A percentile compares a stretch with the other conserved stretches of the same genome.
Evolutionary conservation across 2,888 invertebrate species (phyloP).

Genomic region (Polylopha cassiicola): DNA sequence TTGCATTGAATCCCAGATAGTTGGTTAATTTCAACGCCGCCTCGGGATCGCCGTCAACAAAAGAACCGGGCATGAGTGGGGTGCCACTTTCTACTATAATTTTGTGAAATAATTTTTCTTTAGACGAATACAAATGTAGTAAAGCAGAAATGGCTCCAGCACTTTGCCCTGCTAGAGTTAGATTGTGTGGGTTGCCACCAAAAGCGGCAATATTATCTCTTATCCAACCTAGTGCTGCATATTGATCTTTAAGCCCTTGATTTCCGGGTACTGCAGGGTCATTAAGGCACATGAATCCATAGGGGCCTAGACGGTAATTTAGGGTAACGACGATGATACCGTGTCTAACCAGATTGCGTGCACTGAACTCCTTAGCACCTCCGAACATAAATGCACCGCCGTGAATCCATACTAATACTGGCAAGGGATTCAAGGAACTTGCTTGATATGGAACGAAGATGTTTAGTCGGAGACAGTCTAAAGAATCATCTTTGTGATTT

Average conservation of each 20-base stretch:
- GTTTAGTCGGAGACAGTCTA: slow-evolving; percentile 82
- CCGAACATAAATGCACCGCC: slow-evolving; percentile 56
- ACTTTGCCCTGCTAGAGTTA: slow-evolving; percentile 61
- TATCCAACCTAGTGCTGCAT: slow-evolving; percentile 58
- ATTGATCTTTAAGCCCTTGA: slow-evolving; percentile 66
- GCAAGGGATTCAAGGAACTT: slow-evolving; percentile 50
- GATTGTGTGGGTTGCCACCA: slow-evolving; percentile 64
- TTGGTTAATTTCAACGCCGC: slow-evolving; percentile 54
- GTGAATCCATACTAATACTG: slow-evolving; percentile 66
- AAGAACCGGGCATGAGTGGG: slow-evolving; percentile 55
- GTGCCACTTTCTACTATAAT: slow-evolving; percentile 62
- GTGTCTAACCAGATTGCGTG: slow-evolving; percentile 50
- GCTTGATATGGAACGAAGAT: slow-evolving; percentile 66
- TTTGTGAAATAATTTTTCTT: slow-evolving; percentile 59
- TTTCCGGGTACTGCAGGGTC: slow-evolving; percentile 58
- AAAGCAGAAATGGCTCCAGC: slow-evolving; percentile 59
- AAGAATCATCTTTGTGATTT: slow-evolving; percentile 38
- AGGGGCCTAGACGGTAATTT: slow-evolving; percentile 66
- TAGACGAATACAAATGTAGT: slow-evolving; percentile 57
- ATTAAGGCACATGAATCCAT: slow-evolving; percentile 65
- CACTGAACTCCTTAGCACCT: slow-evolving; percentile 46
- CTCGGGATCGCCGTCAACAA: slow-evolving; percentile 48
- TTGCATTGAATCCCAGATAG: slow-evolving; percentile 53
- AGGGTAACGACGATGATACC: slow-evolving; percentile 59
- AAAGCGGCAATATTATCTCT: slow-evolving; percentile 58